Evolutionary conservation across 2,888 invertebrate species (phyloP).

Genomic region (Apamea monoglypha): DNA sequence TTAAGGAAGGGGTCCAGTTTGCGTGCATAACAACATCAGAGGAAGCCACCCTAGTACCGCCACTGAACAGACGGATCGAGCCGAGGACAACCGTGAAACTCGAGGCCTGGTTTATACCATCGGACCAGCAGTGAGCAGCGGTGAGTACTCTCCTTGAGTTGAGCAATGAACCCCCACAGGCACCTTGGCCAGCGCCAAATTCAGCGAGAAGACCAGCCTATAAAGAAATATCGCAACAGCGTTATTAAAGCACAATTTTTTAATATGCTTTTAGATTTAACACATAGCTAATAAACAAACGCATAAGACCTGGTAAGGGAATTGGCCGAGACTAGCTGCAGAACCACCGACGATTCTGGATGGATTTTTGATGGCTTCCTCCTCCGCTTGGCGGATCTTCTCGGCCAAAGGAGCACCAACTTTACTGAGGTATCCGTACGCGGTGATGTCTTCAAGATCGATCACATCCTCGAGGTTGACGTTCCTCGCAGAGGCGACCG

Average conservation of each 20-base stretch:
- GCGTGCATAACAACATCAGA: conserved; percentile 71
- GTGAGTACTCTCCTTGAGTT: conserved; percentile 71
- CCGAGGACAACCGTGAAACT: conserved; percentile 42
- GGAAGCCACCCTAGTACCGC: conserved; percentile 51
- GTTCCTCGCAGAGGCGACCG: conserved; percentile 49
- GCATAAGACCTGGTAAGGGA: conserved; percentile 66
- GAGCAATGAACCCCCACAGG: conserved; percentile 77
- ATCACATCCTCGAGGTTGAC: conserved; percentile 47
- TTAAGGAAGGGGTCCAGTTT: conserved; percentile 71
- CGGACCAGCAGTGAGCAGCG: conserved; percentile 8
- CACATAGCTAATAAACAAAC: neutral
- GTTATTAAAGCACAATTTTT: neutral
- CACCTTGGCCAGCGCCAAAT: conserved; percentile 15
- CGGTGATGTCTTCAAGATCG: conserved; percentile 58
- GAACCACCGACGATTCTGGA: conserved; percentile 68
- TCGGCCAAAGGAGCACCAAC: conserved; percentile 65
- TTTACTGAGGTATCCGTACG: conserved; percentile 64
- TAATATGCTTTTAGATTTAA: neutral
- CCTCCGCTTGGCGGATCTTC: conserved; percentile 60
- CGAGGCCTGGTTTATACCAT: conserved; percentile 33
- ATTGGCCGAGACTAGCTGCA: conserved; percentile 54
- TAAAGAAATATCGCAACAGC: neutral
- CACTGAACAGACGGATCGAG: conserved; percentile 31
- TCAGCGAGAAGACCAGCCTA: conserved; percentile 68
- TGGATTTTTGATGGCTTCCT: conserved; percentile 39